Percentiles rank a stretch among this genome's conserved stretches.
Conservation (phyloP, 35 echinoderm and acorn worm genomes). For the Heliocidaris tuberculata region DNA sequence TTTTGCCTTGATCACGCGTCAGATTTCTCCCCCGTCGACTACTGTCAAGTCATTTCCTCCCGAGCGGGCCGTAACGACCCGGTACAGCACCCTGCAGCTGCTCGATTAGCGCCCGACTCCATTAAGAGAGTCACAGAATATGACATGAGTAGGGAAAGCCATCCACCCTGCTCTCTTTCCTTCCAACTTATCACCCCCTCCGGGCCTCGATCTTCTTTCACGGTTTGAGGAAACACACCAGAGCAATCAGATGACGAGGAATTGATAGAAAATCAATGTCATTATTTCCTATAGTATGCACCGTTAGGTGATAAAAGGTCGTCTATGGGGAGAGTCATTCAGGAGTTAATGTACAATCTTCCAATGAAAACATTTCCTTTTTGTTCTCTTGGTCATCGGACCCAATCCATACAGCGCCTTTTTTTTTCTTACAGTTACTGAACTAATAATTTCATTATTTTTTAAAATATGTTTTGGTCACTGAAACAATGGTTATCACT, state of each 20-base stretch:
- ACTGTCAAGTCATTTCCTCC: background rate
- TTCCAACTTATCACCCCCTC: background rate
- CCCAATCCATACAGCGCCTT: background rate
- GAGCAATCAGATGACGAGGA: background rate
- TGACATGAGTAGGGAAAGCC: background rate
- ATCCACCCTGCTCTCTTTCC: background rate
- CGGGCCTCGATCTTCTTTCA: background rate
- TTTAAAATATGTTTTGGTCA: too few relatives aligned
- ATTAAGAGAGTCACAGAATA: background rate
- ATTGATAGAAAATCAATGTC: background rate
- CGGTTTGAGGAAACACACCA: background rate
- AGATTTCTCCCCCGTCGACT: background rate
- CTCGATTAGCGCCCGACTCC: background rate
- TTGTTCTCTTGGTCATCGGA: background rate
- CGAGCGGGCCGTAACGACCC: background rate
- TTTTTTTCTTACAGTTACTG: too few relatives aligned
- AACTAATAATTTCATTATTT: too few relatives aligned
- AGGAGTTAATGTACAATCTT: background rate
- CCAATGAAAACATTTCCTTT: background rate
- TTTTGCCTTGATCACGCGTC: background rate
- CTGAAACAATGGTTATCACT: too few relatives aligned
- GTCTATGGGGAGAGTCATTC: background rate
- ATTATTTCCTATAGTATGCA: background rate
- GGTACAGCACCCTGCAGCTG: background rate
- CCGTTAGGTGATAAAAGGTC: background rate